These are phyloP conservation scores for Vespertilio murinus DNA, from an alignment of 2,797 vertebrate species.

Conservation along the genomic window DNA sequence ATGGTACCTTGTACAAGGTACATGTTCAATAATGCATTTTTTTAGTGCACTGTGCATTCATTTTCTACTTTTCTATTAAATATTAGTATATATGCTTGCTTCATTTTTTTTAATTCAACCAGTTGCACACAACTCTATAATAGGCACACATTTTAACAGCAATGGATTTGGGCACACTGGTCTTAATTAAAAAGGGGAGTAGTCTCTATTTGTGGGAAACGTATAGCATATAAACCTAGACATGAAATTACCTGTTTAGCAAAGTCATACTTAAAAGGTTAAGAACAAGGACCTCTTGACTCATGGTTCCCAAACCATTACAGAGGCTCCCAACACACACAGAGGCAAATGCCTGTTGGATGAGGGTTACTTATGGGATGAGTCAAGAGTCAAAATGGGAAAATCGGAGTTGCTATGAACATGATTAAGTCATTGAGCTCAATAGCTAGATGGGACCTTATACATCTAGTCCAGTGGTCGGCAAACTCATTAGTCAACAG, in stretches of 20 bases:
- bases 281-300: neutral
- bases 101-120: neutral
- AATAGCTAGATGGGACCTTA: neutral
- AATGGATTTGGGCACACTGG: neutral
- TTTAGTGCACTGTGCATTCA: neutral
- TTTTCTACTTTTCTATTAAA: neutral
- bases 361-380: neutral
- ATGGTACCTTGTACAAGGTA: neutral
- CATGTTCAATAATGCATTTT: neutral
- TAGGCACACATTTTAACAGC: neutral
- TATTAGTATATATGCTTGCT: neutral
- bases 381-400: neutral
- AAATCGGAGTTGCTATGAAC: neutral
- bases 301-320: neutral
- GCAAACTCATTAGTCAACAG: no score
- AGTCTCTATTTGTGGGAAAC: neutral
- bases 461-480: neutral
- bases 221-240: neutral
- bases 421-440: neutral
- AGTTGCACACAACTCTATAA: neutral
- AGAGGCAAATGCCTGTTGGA: neutral
- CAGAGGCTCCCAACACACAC: neutral
- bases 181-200: conserved; percentile 6
- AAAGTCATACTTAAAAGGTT: conserved; percentile 8
- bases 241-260: neutral